Base-by-base conservation (phyloP, 2,113 vertebrate species). In the Paracanthobrama guichenoti region DNA sequence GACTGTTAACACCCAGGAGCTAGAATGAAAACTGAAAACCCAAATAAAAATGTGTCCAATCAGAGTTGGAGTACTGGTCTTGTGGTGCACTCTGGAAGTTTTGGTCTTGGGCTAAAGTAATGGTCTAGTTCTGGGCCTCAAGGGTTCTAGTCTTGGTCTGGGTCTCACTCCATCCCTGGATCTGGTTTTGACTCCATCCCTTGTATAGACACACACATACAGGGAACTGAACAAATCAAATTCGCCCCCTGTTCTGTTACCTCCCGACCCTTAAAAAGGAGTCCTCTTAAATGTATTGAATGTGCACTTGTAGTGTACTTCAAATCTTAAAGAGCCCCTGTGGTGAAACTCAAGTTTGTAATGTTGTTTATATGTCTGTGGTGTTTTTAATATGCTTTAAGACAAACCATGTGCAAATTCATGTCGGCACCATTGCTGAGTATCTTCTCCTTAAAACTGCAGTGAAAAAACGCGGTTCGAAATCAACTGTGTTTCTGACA, bases 1-100 rank as follows among this genome's bases (percentile, higher is more conserved):
- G 71, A 50, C 46, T 71, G 79, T 74, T 28, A 74, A 20, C 13
- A 48, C 35, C 81, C 31, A n/a, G n/a, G n/a, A 28, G 60, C 60
- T 28, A 20, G 9, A 60, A 60, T 14, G 6, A 28, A 71, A 28
- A 82, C 46, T 66, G 16, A 31, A 71, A 39, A 64, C 39, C 0
- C 14, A 64, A 20, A 46, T 10, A 67, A 20, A 20, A 67, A 35
- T 39, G 28, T 67, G 7, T 8, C 18, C 2, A 4, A 20, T 18
- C 16, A 16, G 48, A 66, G 24, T 28, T 66, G 62, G 26, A 28
- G 13, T 64, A 31, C 2, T 31, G 62, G 62, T 66, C 62, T 31
- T 66, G 13, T 66, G 62, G 62, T 7, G 22, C 6, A n/a, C 55
- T n/a, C 22, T n/a, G 57, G 57, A 26, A n/a, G 22, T 60, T 60